Base-by-base conservation (phyloP, 2,113 vertebrate species). In the Erinaceus europaeus region DNA sequence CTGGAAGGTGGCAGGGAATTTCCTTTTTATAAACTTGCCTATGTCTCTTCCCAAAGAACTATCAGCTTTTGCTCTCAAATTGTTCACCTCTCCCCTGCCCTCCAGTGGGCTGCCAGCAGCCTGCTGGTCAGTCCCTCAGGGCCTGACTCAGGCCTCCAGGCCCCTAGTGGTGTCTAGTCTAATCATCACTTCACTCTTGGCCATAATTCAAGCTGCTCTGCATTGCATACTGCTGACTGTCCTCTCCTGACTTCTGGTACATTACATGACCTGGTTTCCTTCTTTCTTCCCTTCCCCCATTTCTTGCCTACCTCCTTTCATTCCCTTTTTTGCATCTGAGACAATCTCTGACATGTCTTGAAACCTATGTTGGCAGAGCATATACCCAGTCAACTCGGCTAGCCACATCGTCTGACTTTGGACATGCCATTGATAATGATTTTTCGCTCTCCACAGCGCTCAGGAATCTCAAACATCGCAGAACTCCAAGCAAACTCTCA, bases 261-360 rank as follows among this genome's bases (percentile, higher is more conserved):
- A 4, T 42, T 42, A 68, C 9, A 76, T 27, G 57, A n/a, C 21
- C 23, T 86, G 38, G 8, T 83, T 90, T 90, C 12, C 55, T 46
- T 88, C 65, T 67, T 59, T 20, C 48, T 91, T 87, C 46, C 69
- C 68, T 75, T 83, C 42, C 29, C 11, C n/a, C n/a, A n/a, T n/a
- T n/a, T n/a, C n/a, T n/a, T n/a, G n/a, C n/a, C n/a, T n/a, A n/a
- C n/a, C n/a, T 25, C n/a, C n/a, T n/a, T n/a, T n/a, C n/a, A n/a
- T n/a, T n/a, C n/a, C n/a, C n/a, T n/a, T n/a, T n/a, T n/a, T n/a
- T n/a, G n/a, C n/a, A n/a, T n/a, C n/a, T n/a, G n/a, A n/a, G n/a
- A n/a, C n/a, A n/a, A 62, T 78, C 53, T 34, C n/a, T 81, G 36
- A 64, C 36, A 83, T 34, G n/a, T 85, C 44, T 76, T 76, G 84